Conservation (phyloP, 1,140 invertebrate genomes). For the Monomorium pharaonis region DNA sequence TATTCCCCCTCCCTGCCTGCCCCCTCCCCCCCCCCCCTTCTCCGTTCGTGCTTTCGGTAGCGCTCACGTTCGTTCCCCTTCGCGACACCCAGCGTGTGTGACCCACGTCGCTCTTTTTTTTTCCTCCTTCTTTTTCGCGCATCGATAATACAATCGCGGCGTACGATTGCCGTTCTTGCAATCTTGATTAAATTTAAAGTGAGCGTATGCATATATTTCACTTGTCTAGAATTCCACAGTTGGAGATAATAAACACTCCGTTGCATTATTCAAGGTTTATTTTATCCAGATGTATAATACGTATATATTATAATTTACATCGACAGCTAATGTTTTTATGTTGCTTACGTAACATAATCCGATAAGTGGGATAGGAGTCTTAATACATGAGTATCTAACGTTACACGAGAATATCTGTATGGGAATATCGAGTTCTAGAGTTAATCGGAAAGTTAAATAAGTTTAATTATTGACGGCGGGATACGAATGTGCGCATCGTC, state of each 20-base stretch:
- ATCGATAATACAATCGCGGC: not conserved
- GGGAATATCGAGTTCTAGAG: constrained; percentile 14
- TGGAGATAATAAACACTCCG: not conserved
- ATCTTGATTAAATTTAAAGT: not conserved
- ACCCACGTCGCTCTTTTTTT: no score
- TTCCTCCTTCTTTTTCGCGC: no score
- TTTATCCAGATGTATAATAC: constrained; percentile 9
- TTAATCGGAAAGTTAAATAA: constrained; percentile 10
- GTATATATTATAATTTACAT: constrained; percentile 39
- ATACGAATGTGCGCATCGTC: not conserved
- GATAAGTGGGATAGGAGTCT: constrained; percentile 13
- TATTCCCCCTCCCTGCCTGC: not conserved
- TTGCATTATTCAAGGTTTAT: constrained; percentile 28
- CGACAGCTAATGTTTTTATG: constrained; percentile 23
- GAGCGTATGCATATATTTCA: not conserved
- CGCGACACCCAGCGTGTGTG: not conserved
- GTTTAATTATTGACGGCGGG: constrained; percentile 25
- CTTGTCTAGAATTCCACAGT: constrained; percentile 9
- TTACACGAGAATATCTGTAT: not conserved
- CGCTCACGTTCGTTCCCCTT: not conserved
- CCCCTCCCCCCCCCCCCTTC: not conserved
- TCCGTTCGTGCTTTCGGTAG: not conserved
- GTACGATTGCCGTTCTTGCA: not conserved
- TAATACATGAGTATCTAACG: constrained; percentile 12
- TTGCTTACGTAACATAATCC: constrained; percentile 12